phyloP scores from a whole-genome alignment of 1,140 invertebrate species.

The Radopholus similis region DNA sequence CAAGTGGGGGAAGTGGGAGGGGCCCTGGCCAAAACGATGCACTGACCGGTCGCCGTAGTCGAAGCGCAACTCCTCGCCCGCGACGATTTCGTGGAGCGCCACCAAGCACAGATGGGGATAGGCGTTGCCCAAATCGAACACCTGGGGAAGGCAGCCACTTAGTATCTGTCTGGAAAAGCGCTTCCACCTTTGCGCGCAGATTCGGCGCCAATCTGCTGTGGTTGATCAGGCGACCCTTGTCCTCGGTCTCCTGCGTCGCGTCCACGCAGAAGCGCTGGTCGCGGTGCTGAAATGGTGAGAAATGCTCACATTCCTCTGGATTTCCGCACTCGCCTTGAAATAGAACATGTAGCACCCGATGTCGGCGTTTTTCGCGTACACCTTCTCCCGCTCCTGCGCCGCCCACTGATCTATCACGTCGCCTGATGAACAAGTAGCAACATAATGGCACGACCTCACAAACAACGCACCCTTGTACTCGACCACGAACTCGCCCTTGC shows the following conservation, averaged over 20 bases:
- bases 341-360: conserved; percentile 99
- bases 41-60: conserved; percentile 74
- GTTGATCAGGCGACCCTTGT: conserved; percentile 86
- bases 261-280: conserved; percentile 91
- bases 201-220: conserved; percentile 85
- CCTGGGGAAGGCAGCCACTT: background rate
- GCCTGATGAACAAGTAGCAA: conserved; percentile 58
- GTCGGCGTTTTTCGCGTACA: conserved; percentile 78
- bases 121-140: conserved; percentile 66
- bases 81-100: conserved; percentile 78
- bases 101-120: conserved; percentile 79
- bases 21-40: background rate
- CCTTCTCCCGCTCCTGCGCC: conserved; percentile 75
- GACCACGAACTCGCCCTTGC: conserved; percentile 7
- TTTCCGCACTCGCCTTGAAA: conserved; percentile 66
- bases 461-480: conserved; percentile 60
- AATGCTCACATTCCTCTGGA: background rate
- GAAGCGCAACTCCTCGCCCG: conserved; percentile 84
- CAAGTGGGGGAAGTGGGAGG: background rate
- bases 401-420: conserved; percentile 78
- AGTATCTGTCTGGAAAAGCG: background rate
- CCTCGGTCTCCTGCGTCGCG: conserved; percentile 82
- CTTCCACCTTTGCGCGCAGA: conserved; percentile 75
- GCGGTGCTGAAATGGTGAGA: conserved; percentile 66
- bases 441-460: background rate